Evolutionary conservation across 2,888 invertebrate species (phyloP).

Genomic region (Ectropis crepuscularia): DNA sequence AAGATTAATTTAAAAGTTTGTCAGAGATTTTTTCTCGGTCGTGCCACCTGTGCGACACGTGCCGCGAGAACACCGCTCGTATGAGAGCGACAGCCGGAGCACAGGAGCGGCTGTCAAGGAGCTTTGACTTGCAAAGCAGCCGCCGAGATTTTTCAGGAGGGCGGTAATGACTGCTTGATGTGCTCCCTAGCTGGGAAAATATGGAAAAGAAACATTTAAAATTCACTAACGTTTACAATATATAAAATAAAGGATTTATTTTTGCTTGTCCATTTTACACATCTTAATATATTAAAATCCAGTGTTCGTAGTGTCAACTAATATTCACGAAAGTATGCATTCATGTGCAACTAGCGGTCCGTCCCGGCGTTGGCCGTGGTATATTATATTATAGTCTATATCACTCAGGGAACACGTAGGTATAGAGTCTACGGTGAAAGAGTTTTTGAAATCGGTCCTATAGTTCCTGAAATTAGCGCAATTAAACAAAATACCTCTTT

Average conservation of each 20-base stretch:
- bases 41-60: conserved; percentile 45
- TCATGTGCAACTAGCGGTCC: too few species aligned
- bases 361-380: too few species aligned
- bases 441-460: too few species aligned
- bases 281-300: too few species aligned
- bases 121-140: conserved; percentile 84
- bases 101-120: conserved; percentile 51
- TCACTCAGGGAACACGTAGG: too few species aligned
- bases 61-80: conserved; percentile 35
- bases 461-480: too few species aligned
- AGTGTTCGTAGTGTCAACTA: too few species aligned
- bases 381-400: too few species aligned
- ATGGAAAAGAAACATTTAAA: conserved; percentile 48
- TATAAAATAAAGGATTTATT: background rate
- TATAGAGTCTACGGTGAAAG: too few species aligned
- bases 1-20: conserved; percentile 3
- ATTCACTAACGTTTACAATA: background rate
- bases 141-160: conserved; percentile 78
- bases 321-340: too few species aligned
- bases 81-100: conserved; percentile 52
- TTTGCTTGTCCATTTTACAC: too few species aligned
- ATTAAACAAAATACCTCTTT: too few species aligned
- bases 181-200: conserved; percentile 53
- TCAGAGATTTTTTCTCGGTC: conserved; percentile 30
- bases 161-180: conserved; percentile 83